phyloP scores from a whole-genome alignment of 2,888 invertebrate species.

The Oligia strigilis region DNA sequence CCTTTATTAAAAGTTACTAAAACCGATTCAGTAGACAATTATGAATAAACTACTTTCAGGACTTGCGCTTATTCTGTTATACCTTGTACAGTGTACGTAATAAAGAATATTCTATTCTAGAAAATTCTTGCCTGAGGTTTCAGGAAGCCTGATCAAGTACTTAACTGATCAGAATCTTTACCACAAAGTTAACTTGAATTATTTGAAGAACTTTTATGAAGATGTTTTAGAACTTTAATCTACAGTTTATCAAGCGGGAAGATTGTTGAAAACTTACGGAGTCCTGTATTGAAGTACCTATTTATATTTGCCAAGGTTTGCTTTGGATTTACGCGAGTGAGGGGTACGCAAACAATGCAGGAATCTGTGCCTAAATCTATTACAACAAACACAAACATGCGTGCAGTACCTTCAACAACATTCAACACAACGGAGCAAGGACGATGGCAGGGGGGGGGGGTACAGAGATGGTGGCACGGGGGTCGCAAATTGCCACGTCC shows the following conservation, averaged over 20 bases:
- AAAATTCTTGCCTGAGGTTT: too few species aligned
- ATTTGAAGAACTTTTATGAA: background rate
- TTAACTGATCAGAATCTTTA: too few species aligned
- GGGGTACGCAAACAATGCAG: background rate
- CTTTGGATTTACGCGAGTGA: background rate
- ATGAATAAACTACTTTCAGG: too few species aligned
- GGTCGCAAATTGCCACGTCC: conserved; percentile 73
- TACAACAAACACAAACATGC: conserved; percentile 28
- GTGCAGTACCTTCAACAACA: conserved; percentile 34
- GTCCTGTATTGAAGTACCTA: background rate
- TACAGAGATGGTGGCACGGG: background rate
- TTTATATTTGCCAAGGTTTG: background rate
- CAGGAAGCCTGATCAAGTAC: too few species aligned
- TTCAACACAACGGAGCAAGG: conserved; percentile 36
- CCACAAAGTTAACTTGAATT: background rate
- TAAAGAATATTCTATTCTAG: background rate
- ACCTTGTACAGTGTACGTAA: background rate
- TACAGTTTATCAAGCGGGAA: background rate
- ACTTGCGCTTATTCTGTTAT: too few species aligned
- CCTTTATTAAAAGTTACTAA: too few species aligned
- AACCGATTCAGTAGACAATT: too few species aligned
- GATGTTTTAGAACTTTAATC: background rate
- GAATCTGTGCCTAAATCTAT: background rate
- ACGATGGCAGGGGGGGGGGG: background rate
- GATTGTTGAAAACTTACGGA: background rate